Evolutionary conservation across 2,113 vertebrate species (phyloP).

Genomic region (Scortum barcoo): DNA sequence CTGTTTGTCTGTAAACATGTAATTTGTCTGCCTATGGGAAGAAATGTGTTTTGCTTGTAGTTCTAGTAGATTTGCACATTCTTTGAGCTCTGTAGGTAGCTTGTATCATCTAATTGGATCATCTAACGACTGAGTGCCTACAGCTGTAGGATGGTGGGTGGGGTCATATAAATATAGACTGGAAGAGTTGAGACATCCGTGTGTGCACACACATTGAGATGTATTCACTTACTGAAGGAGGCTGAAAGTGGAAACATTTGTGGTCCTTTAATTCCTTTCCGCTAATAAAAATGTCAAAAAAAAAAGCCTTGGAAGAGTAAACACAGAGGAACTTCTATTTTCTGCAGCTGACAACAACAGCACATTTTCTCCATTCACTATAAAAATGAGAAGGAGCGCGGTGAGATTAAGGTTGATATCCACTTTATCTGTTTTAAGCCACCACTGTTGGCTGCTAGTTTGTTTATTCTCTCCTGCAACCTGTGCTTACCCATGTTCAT

Average conservation of each 20-base stretch:
- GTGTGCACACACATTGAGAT: background rate
- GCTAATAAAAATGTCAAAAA: conserved; percentile 26
- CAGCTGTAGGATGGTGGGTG: conserved; percentile 43
- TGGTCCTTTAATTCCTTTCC: conserved; percentile 11
- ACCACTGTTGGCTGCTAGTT: conserved; percentile 11
- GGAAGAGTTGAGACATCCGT: background rate
- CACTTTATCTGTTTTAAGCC: conserved; percentile 37
- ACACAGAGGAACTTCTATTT: background rate
- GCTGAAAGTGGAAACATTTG: conserved; percentile 9
- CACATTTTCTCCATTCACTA: conserved; percentile 1
- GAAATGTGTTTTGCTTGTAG: background rate
- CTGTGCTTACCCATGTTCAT: conserved; percentile 29
- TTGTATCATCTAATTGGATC: conserved; percentile 39
- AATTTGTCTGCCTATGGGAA: background rate
- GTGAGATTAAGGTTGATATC: conserved; percentile 42
- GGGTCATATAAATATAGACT: conserved; percentile 33
- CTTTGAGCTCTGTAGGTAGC: conserved; percentile 30
- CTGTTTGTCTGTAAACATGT: background rate
- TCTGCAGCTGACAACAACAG: background rate
- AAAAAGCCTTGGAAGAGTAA: background rate
- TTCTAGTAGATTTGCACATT: conserved; percentile 7
- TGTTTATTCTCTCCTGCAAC: conserved; percentile 47
- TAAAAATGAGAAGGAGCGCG: conserved; percentile 3
- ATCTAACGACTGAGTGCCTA: conserved; percentile 45
- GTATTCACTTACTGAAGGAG: background rate